Evolutionary conservation across 2,797 vertebrate species (phyloP).

Genomic region (Cyprinodon diabolis): DNA sequence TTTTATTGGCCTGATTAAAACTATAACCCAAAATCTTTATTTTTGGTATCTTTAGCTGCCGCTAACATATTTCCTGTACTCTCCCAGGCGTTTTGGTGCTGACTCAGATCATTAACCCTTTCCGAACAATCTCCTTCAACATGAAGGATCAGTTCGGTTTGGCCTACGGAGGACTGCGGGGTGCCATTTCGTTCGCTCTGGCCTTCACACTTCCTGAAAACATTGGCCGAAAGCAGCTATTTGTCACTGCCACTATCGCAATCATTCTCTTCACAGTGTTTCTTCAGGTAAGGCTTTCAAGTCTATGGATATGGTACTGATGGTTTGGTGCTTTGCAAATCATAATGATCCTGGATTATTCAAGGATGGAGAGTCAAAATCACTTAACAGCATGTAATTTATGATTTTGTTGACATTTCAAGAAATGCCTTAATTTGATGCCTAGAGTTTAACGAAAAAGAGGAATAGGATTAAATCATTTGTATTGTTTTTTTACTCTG

Average conservation of each 20-base stretch:
- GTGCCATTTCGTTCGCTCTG: conserved; percentile 94
- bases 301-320: background rate
- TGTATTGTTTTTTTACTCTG: too few relatives aligned
- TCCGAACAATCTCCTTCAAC: conserved; percentile 94
- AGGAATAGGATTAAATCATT: too few relatives aligned
- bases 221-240: conserved; percentile 89
- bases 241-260: conserved; percentile 92
- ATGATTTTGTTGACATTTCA: background rate
- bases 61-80: background rate
- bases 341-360: background rate
- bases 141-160: conserved; percentile 97
- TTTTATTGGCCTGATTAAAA: background rate
- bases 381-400: background rate
- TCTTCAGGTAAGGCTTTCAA: conserved; percentile 84
- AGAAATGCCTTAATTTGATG: background rate
- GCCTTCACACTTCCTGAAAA: conserved; percentile 92
- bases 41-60: background rate
- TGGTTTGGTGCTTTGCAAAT: background rate
- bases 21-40: background rate
- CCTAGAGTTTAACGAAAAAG: background rate
- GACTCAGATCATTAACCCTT: conserved; percentile 95
- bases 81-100: conserved; percentile 89
- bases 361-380: background rate
- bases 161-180: conserved; percentile 93
- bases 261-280: conserved; percentile 97